Evolutionary conservation across 2,888 invertebrate species (phyloP).

Genomic region (Nymphalis polychloros): DNA sequence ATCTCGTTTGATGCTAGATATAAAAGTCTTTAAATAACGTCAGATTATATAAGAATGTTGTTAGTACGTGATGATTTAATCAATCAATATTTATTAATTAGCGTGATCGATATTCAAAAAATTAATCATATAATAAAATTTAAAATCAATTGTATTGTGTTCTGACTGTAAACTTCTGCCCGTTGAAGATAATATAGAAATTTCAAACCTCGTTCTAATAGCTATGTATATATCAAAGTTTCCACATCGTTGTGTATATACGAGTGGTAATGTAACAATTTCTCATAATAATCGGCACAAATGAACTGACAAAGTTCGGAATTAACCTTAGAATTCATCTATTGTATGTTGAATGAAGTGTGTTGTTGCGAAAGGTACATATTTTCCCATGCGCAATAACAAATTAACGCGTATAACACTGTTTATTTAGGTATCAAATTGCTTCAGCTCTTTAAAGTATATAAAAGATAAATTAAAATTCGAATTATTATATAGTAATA

Average conservation of each 20-base stretch:
- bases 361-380: background rate
- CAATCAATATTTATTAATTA: too few relatives aligned
- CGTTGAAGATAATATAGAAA: too few relatives aligned
- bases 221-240: background rate
- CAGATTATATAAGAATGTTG: too few relatives aligned
- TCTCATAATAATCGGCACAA: constrained; percentile 15
- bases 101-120: too few relatives aligned
- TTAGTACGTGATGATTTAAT: too few relatives aligned
- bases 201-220: background rate
- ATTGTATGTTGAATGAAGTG: constrained; percentile 14
- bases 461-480: too few relatives aligned
- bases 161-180: too few relatives aligned
- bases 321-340: constrained; percentile 8
- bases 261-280: constrained; percentile 7
- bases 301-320: constrained; percentile 16
- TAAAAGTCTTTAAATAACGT: background rate
- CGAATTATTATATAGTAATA: too few relatives aligned
- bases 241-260: background rate
- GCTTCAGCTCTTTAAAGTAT: too few relatives aligned
- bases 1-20: constrained; percentile 5
- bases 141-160: too few relatives aligned
- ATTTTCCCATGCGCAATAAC: constrained; percentile 6
- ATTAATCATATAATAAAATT: too few relatives aligned
- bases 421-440: too few relatives aligned
- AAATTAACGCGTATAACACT: background rate